Conservation (phyloP, 2,888 invertebrate genomes). For the Tenodera sinensis region DNA sequence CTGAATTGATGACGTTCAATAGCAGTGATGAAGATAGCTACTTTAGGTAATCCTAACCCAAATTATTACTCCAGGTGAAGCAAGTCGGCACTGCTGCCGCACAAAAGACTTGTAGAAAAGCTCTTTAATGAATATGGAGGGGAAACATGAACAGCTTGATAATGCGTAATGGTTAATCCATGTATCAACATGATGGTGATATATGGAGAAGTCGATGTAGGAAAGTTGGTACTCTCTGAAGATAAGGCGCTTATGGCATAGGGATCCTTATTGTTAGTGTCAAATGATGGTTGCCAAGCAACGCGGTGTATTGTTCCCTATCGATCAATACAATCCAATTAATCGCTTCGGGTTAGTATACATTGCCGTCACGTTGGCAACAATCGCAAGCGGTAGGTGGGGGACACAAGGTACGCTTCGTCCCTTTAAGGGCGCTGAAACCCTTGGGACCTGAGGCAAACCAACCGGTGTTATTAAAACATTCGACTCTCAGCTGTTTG, state of each 20-base stretch:
- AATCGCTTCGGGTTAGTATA: neutral
- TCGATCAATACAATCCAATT: conserved; percentile 11
- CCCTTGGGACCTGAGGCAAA: neutral
- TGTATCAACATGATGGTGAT: too few species aligned
- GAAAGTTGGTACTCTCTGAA: neutral
- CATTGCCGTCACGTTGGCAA: neutral
- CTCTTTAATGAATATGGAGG: too few species aligned
- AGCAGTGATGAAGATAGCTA: too few species aligned
- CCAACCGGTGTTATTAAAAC: neutral
- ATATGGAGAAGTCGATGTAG: neutral
- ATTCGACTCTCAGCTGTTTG: neutral
- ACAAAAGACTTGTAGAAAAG: too few species aligned
- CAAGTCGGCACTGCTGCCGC: too few species aligned
- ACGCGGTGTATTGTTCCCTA: neutral
- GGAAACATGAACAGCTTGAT: too few species aligned
- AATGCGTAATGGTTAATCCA: too few species aligned
- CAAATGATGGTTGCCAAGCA: conserved; percentile 1
- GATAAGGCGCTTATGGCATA: neutral
- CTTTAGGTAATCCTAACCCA: too few species aligned
- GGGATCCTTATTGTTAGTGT: neutral
- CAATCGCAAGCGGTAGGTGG: neutral
- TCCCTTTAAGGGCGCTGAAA: neutral
- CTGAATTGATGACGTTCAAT: too few species aligned
- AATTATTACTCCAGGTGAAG: too few species aligned
- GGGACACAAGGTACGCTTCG: neutral